Evolutionary conservation across 2,888 invertebrate species (phyloP).

Genomic region (Sminthurides aquaticus): DNA sequence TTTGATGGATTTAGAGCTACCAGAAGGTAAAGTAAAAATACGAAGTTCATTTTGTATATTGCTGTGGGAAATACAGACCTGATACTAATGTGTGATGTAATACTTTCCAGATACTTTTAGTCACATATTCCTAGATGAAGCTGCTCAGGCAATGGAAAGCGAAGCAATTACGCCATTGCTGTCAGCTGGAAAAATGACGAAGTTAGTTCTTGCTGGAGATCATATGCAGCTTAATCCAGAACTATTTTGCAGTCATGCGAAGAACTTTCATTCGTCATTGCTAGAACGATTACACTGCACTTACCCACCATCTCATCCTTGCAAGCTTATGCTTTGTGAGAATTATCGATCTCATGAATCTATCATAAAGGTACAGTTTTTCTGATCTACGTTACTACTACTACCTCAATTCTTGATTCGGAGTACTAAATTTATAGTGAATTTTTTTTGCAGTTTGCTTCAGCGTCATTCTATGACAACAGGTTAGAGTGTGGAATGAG

Average conservation of each 20-base stretch:
- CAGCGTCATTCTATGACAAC: conserved; percentile 71
- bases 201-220: conserved; percentile 74
- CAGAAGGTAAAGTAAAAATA: conserved; percentile 53
- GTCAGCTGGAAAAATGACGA: conserved; percentile 61
- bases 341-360: conserved; percentile 76
- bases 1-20: conserved; percentile 60
- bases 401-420: no score
- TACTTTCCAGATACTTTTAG: conserved; percentile 63
- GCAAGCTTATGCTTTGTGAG: conserved; percentile 70
- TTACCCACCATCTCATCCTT: conserved; percentile 65
- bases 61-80: no score
- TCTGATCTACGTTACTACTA: conserved; percentile 1
- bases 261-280: conserved; percentile 59
- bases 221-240: conserved; percentile 57
- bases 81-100: no score
- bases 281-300: conserved; percentile 69
- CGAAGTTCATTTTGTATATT: background rate
- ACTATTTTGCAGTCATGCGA: conserved; percentile 51
- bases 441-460: conserved; percentile 55
- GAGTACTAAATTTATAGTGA: background rate
- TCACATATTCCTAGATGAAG: conserved; percentile 77
- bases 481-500: conserved; percentile 66
- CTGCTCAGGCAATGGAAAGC: conserved; percentile 78
- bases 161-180: conserved; percentile 74
- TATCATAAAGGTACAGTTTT: conserved; percentile 56